A percentile compares a stretch with the other conserved stretches of the same genome.
These are phyloP conservation scores for Sinocyclocheilus grahami DNA, from an alignment of 2,113 vertebrate genomes.

Conservation along the genomic window DNA sequence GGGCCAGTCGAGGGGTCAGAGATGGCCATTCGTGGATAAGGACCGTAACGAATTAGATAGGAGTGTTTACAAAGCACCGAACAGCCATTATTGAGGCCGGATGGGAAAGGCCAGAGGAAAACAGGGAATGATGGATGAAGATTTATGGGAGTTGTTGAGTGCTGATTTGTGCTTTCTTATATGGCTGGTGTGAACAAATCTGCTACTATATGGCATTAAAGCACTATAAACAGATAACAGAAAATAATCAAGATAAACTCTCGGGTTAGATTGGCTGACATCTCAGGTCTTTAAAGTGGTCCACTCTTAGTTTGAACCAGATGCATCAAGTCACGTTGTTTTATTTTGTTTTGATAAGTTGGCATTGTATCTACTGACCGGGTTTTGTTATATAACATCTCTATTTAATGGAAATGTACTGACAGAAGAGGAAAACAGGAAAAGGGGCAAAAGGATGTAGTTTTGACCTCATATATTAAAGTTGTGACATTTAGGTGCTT, in stretches of 20 bases:
- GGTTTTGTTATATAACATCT: conserved; percentile 29
- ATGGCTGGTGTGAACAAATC: background rate
- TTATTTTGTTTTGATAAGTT: conserved; percentile 3
- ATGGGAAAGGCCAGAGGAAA: background rate
- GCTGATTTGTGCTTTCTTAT: background rate
- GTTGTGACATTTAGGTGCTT: too few species aligned
- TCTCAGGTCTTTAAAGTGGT: background rate
- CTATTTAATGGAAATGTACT: background rate
- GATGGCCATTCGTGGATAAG: conserved; percentile 2
- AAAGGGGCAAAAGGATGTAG: background rate
- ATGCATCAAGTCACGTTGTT: conserved; percentile 1
- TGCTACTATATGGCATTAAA: background rate
- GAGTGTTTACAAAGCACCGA: conserved; percentile 55
- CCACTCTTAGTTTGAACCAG: conserved; percentile 9
- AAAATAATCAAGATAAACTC: background rate
- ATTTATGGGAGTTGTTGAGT: conserved; percentile 30
- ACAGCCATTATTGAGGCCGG: conserved; percentile 29
- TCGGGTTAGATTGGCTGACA: background rate
- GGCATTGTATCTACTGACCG: conserved; percentile 14
- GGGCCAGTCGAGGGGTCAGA: conserved; percentile 47
- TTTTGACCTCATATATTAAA: too few species aligned
- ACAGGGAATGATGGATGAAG: conserved; percentile 28
- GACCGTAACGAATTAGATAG: conserved; percentile 47
- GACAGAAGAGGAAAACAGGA: background rate
- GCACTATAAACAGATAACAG: background rate